Evolutionary conservation across 2,113 vertebrate genomes (phyloP).

Genomic region (Phylloscopus trochiloides): DNA sequence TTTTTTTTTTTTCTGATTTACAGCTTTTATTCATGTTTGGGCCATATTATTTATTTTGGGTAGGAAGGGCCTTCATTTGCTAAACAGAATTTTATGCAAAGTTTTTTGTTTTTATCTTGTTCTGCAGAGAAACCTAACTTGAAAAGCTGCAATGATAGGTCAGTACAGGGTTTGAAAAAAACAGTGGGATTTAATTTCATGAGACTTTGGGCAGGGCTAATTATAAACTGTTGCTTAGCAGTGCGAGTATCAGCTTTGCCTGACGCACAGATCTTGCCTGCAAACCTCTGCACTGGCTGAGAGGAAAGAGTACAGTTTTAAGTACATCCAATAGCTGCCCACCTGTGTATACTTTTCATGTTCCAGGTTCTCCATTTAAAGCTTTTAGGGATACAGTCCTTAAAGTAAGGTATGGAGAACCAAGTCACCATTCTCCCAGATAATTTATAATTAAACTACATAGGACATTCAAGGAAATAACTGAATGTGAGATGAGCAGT

Average conservation of each 20-base stretch:
- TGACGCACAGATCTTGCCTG: neutral
- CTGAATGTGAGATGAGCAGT: neutral
- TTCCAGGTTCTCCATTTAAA: neutral
- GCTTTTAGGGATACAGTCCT: neutral
- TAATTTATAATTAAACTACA: neutral
- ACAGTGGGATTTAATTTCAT: neutral
- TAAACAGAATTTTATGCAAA: neutral
- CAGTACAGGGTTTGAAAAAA: neutral
- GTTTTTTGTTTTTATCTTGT: neutral
- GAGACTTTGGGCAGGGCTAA: conserved; percentile 18
- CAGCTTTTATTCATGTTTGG: neutral
- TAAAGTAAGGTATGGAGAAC: neutral
- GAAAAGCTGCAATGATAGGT: neutral
- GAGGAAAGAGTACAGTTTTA: neutral
- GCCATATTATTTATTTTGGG: neutral
- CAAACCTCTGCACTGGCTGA: neutral
- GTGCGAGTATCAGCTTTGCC: neutral
- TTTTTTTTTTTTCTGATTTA: neutral
- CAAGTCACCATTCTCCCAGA: neutral
- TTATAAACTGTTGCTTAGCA: conserved; percentile 33
- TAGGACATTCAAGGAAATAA: neutral
- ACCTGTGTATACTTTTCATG: neutral
- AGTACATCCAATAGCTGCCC: neutral
- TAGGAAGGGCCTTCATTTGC: neutral
- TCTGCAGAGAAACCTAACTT: neutral